These are phyloP conservation scores for Chrysemys picta DNA, from an alignment of 2,113 vertebrate genomes.

Conservation along the genomic window DNA sequence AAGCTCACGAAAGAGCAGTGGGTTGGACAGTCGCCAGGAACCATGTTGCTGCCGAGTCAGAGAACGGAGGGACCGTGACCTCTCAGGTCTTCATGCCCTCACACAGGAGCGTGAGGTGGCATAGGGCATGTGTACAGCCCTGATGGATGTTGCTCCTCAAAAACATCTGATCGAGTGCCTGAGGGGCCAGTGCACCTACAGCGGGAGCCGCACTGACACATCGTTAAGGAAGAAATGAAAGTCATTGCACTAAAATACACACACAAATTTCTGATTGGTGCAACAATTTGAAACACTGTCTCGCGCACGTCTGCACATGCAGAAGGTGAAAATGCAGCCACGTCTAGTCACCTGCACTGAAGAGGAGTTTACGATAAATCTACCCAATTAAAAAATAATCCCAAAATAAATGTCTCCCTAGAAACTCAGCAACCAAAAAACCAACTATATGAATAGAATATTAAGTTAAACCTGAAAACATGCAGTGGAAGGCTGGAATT, in stretches of 20 bases:
- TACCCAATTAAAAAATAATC: background rate
- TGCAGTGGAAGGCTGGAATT: background rate
- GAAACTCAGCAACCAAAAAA: background rate
- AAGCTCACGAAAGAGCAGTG: background rate
- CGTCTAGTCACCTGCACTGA: background rate
- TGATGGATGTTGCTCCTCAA: too few species aligned
- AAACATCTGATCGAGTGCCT: background rate
- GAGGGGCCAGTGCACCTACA: background rate
- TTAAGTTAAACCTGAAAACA: background rate
- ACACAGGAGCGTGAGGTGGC: background rate
- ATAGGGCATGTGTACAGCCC: background rate
- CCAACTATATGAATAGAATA: background rate
- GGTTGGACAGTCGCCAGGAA: accelerated
- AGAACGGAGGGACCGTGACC: background rate
- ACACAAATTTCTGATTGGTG: background rate
- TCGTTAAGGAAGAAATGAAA: background rate
- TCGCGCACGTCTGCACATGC: background rate
- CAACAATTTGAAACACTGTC: background rate
- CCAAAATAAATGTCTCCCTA: background rate
- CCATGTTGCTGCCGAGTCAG: background rate
- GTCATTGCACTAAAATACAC: too few species aligned
- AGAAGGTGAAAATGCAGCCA: background rate
- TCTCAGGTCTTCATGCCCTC: background rate
- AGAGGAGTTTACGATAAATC: background rate
- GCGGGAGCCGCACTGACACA: background rate